phyloP scores from a whole-genome alignment of 1,140 invertebrate genomes.

The Plectrocnemia conspersa region DNA sequence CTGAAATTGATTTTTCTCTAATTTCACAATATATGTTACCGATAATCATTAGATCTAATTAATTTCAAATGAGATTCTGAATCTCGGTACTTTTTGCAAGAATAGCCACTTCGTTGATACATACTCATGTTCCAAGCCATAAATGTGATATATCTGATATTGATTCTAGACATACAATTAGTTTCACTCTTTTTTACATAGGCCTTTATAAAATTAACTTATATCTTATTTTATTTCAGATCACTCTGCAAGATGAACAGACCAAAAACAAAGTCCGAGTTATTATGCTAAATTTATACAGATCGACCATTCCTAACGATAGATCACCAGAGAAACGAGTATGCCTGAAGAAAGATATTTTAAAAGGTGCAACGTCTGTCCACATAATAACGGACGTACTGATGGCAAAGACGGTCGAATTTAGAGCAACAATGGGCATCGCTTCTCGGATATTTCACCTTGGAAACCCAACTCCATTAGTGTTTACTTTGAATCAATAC shows the following conservation, averaged over 20 bases:
- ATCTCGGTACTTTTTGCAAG: no score
- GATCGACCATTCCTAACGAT: conserved; percentile 39
- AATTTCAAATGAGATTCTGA: no score
- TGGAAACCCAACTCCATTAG: conserved; percentile 46
- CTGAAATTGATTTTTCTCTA: background rate
- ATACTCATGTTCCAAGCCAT: no score
- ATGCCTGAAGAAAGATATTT: conserved; percentile 39
- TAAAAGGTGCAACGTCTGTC: conserved; percentile 48
- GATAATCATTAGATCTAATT: no score
- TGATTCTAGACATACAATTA: no score
- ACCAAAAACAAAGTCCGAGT: conserved; percentile 52
- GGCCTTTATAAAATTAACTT: background rate
- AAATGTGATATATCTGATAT: no score
- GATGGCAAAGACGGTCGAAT: conserved; percentile 51
- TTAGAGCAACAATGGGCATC: conserved; percentile 45
- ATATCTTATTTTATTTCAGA: conserved; percentile 39
- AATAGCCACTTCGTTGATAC: no score
- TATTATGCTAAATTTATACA: conserved; percentile 48
- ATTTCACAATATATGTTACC: background rate
- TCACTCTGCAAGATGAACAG: conserved; percentile 50
- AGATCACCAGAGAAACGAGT: conserved; percentile 46
- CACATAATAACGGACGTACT: conserved; percentile 50
- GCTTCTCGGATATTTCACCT: conserved; percentile 51
- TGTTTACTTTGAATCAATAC: conserved; percentile 48
- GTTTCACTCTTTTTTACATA: no score